Evolutionary conservation across 1,140 invertebrate species (phyloP), one percentile per base, ranked within the genome.

Genomic region (Carposina sasakii): DNA sequence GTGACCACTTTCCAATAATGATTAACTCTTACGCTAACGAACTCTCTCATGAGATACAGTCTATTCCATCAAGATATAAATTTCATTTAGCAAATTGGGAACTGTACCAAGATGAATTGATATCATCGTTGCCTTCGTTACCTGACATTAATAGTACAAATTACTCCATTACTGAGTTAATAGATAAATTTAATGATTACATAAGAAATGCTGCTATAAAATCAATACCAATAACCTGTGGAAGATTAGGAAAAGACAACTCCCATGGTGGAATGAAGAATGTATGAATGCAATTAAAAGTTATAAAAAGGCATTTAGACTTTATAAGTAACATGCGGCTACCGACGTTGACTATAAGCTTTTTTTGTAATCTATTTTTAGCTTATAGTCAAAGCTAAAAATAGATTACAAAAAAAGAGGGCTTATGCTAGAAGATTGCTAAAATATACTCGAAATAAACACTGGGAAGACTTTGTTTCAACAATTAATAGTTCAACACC

Each of bases 251-350:
- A 24, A 57, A 60, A 49, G 58, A 62, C 23, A 55, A 45, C 44
- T 60, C 10, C 65, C 68, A 3, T 77, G 74, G 67, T 76, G 61
- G 64, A 74, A 69, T 26, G 33, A 57, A 24, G 52, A 71, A 20
- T 76, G 72, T 46, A 26, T 55, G 42, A 45, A 34, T 15, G 59
- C 61, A 23, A n/a, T 59, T 1, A 68, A 63, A 57, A 37, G 61
- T 43, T 42, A 50, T 8, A 76, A 66, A 57, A 56, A 60, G n/a
- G 59, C 69, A 6, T 44, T 65, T 17, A 59, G 60, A 34, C 45
- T 49, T 24, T 71, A 57, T 33, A 71, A 63, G 51, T 53, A 50
- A 48, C 59, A 75, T 37, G 48, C n/a, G n/a, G n/a, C n/a, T n/a
- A n/a, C n/a, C n/a, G n/a, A n/a, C n/a, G n/a, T n/a, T n/a, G n/a